Evolutionary conservation across 1,140 invertebrate species (phyloP), one percentile per base, ranked within the genome.

Genomic region (Hyphantria cunea): DNA sequence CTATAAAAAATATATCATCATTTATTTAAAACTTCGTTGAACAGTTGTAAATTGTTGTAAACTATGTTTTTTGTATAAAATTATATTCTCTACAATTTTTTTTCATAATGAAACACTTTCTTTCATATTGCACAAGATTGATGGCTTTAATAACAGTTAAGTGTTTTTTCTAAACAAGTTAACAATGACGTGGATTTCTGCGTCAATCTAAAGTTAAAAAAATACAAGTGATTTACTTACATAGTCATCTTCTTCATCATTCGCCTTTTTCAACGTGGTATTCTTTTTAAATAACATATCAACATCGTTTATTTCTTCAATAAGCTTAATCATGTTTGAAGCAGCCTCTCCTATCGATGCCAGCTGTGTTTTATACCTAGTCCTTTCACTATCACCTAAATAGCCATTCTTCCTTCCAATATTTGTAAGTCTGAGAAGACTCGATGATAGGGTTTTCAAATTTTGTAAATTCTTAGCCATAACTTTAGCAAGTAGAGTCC

Each of bases 211-310:
- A n/a, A n/a, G n/a, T n/a, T n/a, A n/a, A n/a, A n/a, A n/a, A n/a
- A n/a, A n/a, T n/a, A n/a, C n/a, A n/a, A n/a, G n/a, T 25, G 17
- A 25, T 25, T 25, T 25, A 80, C 91, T 88, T 78, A 92, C 82
- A 74, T 91, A 80, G 67, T 91, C 82, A 69, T 86, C 72, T 71
- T 90, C 78, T 64, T 88, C 82, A 52, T 77, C 58, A 4, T 73
- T 66, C 64, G 81, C 75, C 64, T 78, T 68, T 59, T 75, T 75
- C 59, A 68, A 14, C 8, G 72, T 50, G 0, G 17, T 6, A 61
- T 82, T 80, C 37, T 65, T 86, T 56, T 71, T 89, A 51, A 89
- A 89, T 15, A 90, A 70, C 10, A 76, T 70, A 42, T 88, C 83
- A 7, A 88, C 64, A 33, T 91, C 76, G 5, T 85, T 78, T 5